Evolutionary conservation across 2,888 invertebrate genomes (phyloP), one percentile per base, ranked within the genome.

Genomic region (Selenia dentaria): DNA sequence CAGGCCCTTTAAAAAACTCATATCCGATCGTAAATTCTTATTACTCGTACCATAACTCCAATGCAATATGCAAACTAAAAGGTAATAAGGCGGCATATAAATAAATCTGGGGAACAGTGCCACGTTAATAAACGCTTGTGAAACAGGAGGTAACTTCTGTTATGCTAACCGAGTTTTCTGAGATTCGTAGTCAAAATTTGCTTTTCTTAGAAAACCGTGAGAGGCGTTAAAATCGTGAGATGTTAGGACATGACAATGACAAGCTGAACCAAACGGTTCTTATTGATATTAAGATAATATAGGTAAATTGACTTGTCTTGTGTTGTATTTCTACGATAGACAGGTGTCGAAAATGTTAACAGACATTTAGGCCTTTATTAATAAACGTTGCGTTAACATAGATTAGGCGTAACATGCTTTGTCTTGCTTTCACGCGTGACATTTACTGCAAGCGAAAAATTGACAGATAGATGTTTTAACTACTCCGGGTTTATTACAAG

Each of bases 11-110:
- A 36, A 14, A 35, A 32, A 46, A 46, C 46, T 41, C 41, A 41
- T 67, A 62, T 65, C 57, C 64, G 64, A 59, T 67, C 68, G 65
- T 78, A 74, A 79, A 75, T 76, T 66, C 59, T 52, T 61, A 69
- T 71, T 68, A 70, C n/a, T n/a, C n/a, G n/a, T n/a, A n/a, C 65
- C 59, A 50, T 59, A 38, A 44, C 44, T 52, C 40, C 40, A 57
- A 59, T 58, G 56, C 53, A 46, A 57, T 40, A 54, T 58, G 54
- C 59, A 61, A 54, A 64, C 53, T 44, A 53, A 58, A 62, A 60
- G 28, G 20, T 29, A 26, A 4, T 16, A 8, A 22, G 22, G 8
- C 57, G 56, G 60, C 58, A 57, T 58, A 57, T 46, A 51, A 50
- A 60, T 55, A 56, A 41, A 45, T 46, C 51, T 52, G 45, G 46